These are phyloP conservation scores for Eucidaris tribuloides DNA, from an alignment of 35 echinoderm and acorn worm species.

Conservation along the genomic window DNA sequence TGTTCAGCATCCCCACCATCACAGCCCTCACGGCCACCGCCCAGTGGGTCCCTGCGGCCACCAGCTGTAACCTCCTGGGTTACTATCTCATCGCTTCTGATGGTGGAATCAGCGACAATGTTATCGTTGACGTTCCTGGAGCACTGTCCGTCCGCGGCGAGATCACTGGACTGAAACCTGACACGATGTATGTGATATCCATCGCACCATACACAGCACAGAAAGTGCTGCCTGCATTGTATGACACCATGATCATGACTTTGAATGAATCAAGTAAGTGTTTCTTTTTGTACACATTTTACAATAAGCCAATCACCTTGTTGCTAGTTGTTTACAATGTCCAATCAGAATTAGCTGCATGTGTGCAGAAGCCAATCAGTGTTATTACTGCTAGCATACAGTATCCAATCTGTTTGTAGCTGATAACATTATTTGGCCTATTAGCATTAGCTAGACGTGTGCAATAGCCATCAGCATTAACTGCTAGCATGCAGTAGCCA, in stretches of 20 bases:
- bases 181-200: not conserved
- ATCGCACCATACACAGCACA: not conserved
- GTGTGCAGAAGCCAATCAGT: no score
- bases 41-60: slow-evolving; percentile 29
- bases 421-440: no score
- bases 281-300: not conserved
- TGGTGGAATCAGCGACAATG: not conserved
- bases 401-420: no score
- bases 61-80: slow-evolving; percentile 64
- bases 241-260: not conserved
- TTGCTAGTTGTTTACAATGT: no score
- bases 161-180: not conserved
- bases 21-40: slow-evolving; percentile 40
- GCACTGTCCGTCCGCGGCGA: not conserved
- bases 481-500: no score
- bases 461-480: no score
- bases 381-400: no score
- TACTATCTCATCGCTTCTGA: slow-evolving; percentile 48
- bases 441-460: no score
- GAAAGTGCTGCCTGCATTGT: not conserved
- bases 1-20: slow-evolving; percentile 25
- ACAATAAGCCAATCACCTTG: no score
- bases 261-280: slow-evolving; percentile 20
- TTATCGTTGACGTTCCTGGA: not conserved
- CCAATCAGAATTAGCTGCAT: no score